Base-by-base conservation (phyloP, 2,888 invertebrate species). In the Polietes domitor region DNA sequence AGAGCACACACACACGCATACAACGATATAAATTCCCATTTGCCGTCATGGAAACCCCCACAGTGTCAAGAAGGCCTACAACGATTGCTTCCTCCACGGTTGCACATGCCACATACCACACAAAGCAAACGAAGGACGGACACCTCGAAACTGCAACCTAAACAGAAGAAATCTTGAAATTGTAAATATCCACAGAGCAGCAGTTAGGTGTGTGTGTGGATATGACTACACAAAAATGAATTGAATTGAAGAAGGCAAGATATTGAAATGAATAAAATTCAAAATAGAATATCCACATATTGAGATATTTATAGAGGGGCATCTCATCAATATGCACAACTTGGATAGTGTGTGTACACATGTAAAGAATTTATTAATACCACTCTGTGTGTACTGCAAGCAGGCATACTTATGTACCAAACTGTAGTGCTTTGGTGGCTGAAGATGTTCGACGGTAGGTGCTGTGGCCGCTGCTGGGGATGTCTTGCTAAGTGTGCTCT, bases 61-160 rank as follows among this genome's bases (percentile, higher is more conserved):
- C 61, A 61, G 61, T 61, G 61, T 61, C 61, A 28, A 58, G 19
- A 37, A 37, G 65, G 65, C 41, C 61, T 61, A 61, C 28, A 61
- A 61, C 32, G n/a, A 61, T 32, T 28, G 28, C 15, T 61, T 28
- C 32, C 61, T 61, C 26, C 17, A 1, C 37, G 37, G 37, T 37
- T 37, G 37, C 47, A 47, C 47, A 47, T 47, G n/a, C 47, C 15
- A 17, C n/a, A 47, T 5, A n/a, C 5, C 10, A 47, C 12, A 12
- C n/a, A 50, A 50, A 17, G 50, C 50, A 4, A 50, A 50, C 4
- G 5, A 50, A 2, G 41, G 41, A 32, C 15, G 41, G 41, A 41
- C 41, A 41, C 5, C 7, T 37, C 37, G 21, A 53, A 53, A 53
- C 53, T 53, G 50, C 53, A 53, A 19, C 19, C 53, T 17, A 53